Conservation (phyloP, 2,797 vertebrate genomes). For the Peromyscus eremicus region DNA sequence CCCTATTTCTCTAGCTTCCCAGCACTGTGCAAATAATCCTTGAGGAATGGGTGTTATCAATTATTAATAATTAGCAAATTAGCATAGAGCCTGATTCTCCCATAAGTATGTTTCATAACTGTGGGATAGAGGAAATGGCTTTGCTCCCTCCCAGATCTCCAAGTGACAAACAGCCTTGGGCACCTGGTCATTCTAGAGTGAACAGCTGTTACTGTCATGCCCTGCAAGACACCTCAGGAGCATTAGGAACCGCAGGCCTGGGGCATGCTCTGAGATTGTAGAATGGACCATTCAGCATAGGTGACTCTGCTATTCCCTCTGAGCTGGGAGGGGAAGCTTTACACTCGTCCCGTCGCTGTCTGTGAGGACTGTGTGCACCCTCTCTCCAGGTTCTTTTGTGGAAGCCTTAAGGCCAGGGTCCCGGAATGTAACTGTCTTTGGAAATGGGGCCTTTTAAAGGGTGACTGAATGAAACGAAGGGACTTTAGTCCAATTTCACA, state of each 20-base stretch:
- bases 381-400: neutral
- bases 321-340: neutral
- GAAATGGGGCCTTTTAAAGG: neutral
- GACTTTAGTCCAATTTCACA: neutral
- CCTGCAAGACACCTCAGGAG: neutral
- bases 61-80: conserved; percentile 76
- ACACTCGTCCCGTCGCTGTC: neutral
- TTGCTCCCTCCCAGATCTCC: neutral
- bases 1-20: neutral
- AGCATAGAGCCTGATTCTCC: conserved; percentile 47
- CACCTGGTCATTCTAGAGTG: fast-evolving
- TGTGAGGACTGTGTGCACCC: fast-evolving
- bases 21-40: conserved; percentile 55
- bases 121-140: neutral
- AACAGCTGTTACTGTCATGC: neutral
- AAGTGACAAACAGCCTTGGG: neutral
- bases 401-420: neutral
- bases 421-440: neutral
- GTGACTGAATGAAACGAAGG: neutral
- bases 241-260: neutral
- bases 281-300: neutral
- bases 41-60: conserved; percentile 57
- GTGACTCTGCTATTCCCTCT: neutral
- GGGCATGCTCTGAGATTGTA: neutral
- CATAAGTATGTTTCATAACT: neutral